phyloP scores from a whole-genome alignment of 2,113 vertebrate genomes.

The Sorex araneus region DNA sequence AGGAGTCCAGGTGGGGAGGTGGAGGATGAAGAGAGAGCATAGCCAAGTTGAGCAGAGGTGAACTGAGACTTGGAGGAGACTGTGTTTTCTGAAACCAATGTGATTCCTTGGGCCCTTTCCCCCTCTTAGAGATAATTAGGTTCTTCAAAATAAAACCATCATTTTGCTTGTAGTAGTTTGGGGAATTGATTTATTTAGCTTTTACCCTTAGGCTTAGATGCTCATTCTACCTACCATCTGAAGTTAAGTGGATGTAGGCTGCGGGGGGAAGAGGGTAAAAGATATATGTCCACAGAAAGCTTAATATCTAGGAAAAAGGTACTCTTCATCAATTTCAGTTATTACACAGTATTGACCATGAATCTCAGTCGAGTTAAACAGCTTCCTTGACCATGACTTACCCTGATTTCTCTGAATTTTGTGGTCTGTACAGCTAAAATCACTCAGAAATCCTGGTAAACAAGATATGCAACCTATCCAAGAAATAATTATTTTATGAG shows the following conservation, averaged over 20 bases:
- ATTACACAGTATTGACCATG: not conserved
- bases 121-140: constrained; percentile 58
- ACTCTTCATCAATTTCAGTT: not conserved
- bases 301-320: not conserved
- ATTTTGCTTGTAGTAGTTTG: not conserved
- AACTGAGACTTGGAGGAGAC: constrained; percentile 70
- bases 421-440: not conserved
- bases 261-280: not conserved
- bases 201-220: constrained; percentile 21
- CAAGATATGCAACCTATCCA: not conserved
- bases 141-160: constrained; percentile 65
- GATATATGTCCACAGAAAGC: not conserved
- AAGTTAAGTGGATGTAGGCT: not conserved
- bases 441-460: constrained; percentile 19
- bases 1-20: constrained; percentile 71
- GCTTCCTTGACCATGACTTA: constrained; percentile 2
- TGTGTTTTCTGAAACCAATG: constrained; percentile 64
- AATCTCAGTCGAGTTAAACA: not conserved
- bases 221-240: not conserved
- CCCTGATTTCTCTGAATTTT: not conserved
- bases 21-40: constrained; percentile 42
- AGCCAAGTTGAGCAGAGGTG: constrained; percentile 81
- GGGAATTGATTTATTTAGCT: constrained; percentile 3
- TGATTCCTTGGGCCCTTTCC: constrained; percentile 59
- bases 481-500: constrained; percentile 2